Base-by-base conservation (phyloP, 2,888 invertebrate genomes). In the Archips crataeganus region DNA sequence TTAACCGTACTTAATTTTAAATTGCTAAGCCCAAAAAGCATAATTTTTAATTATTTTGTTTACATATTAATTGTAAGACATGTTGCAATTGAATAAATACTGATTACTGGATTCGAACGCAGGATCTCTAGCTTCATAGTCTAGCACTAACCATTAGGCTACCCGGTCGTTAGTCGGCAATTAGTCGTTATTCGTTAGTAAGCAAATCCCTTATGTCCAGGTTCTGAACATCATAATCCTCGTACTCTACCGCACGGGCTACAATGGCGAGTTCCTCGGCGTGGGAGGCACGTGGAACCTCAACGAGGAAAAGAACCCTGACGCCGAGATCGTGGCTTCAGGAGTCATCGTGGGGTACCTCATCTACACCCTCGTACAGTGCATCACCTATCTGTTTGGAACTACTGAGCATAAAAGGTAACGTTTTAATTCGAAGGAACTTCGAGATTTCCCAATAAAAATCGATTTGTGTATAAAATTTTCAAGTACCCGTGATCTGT, bases 251-350 rank as follows among this genome's bases (percentile, higher is more conserved):
- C 96, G 98, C 76, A 97, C 97, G 39, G 98, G 98, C 11, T 97
- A 96, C 91, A 96, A 96, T 79, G 98, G 98, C 2, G 96, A 96
- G 85, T 98, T 98, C 87, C 95, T 98, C 76, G 98, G 98, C 49
- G 97, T 98, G 69, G 98, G 98, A 62, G 98, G 98, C 71, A 98
- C 98, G 23, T 98, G 98, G 98, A 98, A 98, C 91, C 94, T 98
- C 67, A 97, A 98, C 82, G 98, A 98, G 87, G 97, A 97, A 86
- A 98, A 98, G 92, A 97, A 96, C 86, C 96, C 98, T 0, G 98
- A 98, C 82, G 97, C 97, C 23, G 98, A 98, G 94, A 98, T 98
- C 77, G 96, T 98, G 0, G 98, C 98, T 0, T 97, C 98, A 0
- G 98, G 98, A 9, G 97, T 98, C 3, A 97, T 98, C 79, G 97